Base-by-base conservation (phyloP, 2,888 invertebrate genomes). In the Xestia ashworthii region DNA sequence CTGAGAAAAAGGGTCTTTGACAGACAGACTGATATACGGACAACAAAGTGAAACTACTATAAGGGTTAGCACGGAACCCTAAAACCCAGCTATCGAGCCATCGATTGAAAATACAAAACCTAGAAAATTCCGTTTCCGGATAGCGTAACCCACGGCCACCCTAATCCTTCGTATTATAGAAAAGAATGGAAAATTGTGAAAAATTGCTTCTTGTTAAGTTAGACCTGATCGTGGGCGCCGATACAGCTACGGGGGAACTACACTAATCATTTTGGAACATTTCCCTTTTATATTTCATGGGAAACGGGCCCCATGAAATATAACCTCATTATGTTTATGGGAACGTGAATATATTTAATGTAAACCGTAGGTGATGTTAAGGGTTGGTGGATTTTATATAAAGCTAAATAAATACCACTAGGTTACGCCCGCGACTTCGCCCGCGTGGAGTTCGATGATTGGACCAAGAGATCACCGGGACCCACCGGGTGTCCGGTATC, bases 181-280 rank as follows among this genome's bases (percentile, higher is more conserved):
- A 92, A 92, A 91, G 85, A 91, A 91, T 90, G 89, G 90, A 90
- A 89, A 93, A 91, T 92, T 89, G 90, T 93, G 91, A 93, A 93
- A 94, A 94, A 94, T 92, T 90, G 91, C 90, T 89, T 90, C 92
- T 94, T 89, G 93, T 93, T 93, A 93, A 86, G 88, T 85, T 76
- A 74, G 74, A 64, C 74, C 68, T 81, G 88, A 88, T 91, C 83
- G 89, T 58, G 82, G 76, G 81, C 65, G 58, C 75, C 87, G 90
- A 89, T 91, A 90, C 77, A 72, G 80, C 71, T 71, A 65, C 77
- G 66, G 67, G 75, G 75, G 69, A 80, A 85, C 80, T 85, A 86
- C 83, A 86, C 84, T 87, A 88, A 87, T 86, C 85, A 85, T 87
- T 89, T 90, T 74, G 79, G 81, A 82, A 87, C 90, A 90, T 91